A percentile compares a stretch with the other conserved stretches of the same genome.
These are phyloP conservation scores for Carposina sasakii DNA, from an alignment of 1,140 invertebrate genomes.

Conservation along the genomic window DNA sequence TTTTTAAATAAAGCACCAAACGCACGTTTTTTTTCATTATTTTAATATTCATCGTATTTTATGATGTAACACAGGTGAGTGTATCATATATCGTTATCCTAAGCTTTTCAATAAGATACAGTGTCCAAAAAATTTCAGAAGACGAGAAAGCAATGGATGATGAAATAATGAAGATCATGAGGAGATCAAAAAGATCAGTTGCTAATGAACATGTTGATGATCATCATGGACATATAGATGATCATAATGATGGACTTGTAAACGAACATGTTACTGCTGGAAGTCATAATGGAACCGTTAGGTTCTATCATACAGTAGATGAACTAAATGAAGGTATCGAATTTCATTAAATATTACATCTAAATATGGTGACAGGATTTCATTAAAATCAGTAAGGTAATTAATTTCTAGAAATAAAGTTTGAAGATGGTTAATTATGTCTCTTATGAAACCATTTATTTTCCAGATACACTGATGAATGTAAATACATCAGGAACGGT, in stretches of 20 bases:
- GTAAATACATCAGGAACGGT: constrained; percentile 44
- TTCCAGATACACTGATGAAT: constrained; percentile 51
- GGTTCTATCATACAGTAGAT: constrained; percentile 44
- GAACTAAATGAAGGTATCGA: constrained; percentile 60
- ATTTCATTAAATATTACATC: too few species aligned
- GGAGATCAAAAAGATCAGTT: constrained; percentile 33
- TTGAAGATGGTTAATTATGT: neutral
- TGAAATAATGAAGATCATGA: constrained; percentile 22
- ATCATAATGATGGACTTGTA: too few species aligned
- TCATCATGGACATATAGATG: too few species aligned
- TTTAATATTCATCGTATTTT: constrained; percentile 11
- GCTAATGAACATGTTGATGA: constrained; percentile 9
- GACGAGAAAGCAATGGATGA: constrained; percentile 14
- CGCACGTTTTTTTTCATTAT: constrained; percentile 27
- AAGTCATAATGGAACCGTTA: constrained; percentile 30
- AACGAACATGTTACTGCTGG: too few species aligned
- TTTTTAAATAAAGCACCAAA: constrained; percentile 37
- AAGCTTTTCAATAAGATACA: too few species aligned
- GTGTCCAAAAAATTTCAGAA: constrained; percentile 12
- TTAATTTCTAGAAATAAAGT: too few species aligned
- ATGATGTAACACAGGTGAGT: too few species aligned
- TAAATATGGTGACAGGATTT: too few species aligned
- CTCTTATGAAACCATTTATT: neutral
- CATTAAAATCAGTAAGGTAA: too few species aligned
- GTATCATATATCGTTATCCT: too few species aligned